Conservation (phyloP, 2,113 vertebrate genomes). For the Tyto alba region DNA sequence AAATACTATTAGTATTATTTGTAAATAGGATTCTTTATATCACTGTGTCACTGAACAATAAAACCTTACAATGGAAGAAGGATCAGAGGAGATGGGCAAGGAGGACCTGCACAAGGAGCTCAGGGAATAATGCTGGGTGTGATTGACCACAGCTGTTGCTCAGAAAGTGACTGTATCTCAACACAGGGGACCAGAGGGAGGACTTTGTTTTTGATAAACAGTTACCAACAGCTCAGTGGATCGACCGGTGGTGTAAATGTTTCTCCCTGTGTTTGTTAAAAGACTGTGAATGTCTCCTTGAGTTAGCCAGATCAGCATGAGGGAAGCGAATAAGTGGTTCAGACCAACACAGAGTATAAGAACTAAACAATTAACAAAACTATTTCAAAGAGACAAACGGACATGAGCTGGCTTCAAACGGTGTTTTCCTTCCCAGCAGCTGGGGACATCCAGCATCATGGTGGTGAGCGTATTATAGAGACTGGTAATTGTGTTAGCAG, state of each 20-base stretch:
- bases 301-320: background rate
- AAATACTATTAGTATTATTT: background rate
- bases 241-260: background rate
- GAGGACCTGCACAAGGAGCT: background rate
- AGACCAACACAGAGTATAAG: background rate
- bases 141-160: background rate
- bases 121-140: background rate
- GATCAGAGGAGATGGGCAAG: rapidly evolving
- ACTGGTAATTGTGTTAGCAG: too few species aligned
- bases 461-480: background rate
- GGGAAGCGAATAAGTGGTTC: rapidly evolving
- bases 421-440: rapidly evolving
- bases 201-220: background rate
- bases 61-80: too few species aligned
- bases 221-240: background rate
- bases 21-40: background rate
- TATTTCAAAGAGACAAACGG: background rate
- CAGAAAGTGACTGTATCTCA: background rate
- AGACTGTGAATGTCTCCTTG: background rate
- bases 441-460: rapidly evolving
- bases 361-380: background rate
- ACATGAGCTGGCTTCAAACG: background rate
- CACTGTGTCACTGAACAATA: background rate
- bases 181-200: background rate
- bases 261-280: background rate